Evolutionary conservation across 2,888 invertebrate species (phyloP).

Genomic region (Dusona sp.): DNA sequence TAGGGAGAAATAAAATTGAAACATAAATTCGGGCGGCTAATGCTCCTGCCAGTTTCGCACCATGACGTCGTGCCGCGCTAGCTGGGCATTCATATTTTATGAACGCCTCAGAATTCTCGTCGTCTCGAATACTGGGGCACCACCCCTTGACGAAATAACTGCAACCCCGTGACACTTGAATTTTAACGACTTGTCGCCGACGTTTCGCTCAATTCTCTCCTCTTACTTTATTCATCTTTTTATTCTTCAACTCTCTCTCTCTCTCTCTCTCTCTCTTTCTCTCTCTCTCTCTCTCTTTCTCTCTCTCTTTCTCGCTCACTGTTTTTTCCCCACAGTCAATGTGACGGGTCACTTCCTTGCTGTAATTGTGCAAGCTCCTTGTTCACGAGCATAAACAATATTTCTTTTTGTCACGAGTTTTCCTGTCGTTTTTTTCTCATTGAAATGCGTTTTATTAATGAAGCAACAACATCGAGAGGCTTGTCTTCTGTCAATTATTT

Average conservation of each 20-base stretch:
- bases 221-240: slow-evolving; percentile 14
- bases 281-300: not conserved
- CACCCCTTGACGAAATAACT: slow-evolving; percentile 48
- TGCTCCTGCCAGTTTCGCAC: slow-evolving; percentile 62
- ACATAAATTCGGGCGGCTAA: slow-evolving; percentile 68
- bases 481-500: not conserved
- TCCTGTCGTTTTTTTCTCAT: not conserved
- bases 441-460: not conserved
- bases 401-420: slow-evolving; percentile 17
- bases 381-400: slow-evolving; percentile 17
- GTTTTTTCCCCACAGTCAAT: slow-evolving; percentile 15
- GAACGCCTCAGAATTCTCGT: slow-evolving; percentile 58
- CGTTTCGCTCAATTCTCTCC: slow-evolving; percentile 29
- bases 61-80: slow-evolving; percentile 39
- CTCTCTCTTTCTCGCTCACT: too few relatives aligned
- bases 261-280: not conserved
- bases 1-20: slow-evolving; percentile 66
- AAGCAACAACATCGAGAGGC: not conserved
- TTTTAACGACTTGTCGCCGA: slow-evolving; percentile 61
- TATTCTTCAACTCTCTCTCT: not conserved
- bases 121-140: slow-evolving; percentile 9
- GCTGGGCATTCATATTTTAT: slow-evolving; percentile 61
- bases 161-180: slow-evolving; percentile 52
- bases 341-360: slow-evolving; percentile 31
- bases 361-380: slow-evolving; percentile 20